Evolutionary conservation across 2,113 vertebrate genomes (phyloP), one percentile per base, ranked within the genome.

Genomic region (Trogon surrucura): DNA sequence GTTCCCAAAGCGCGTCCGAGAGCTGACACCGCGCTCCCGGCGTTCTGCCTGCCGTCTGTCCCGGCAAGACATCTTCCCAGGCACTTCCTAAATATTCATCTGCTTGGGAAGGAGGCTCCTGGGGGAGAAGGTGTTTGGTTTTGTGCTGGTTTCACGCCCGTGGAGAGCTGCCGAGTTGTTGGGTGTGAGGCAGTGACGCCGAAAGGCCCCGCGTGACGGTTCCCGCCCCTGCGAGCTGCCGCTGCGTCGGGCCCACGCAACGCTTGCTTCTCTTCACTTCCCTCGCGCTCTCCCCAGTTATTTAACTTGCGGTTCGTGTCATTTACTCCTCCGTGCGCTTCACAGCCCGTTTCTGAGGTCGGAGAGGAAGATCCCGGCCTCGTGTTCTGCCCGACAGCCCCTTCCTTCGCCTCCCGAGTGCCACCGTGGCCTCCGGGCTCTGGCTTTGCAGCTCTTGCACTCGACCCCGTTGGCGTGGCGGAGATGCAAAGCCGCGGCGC

Each of bases 251-350:
- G 30, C 83, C 73, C 60, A 23, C 10, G 2, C 16, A 26, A 6
- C 1, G 2, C 70, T 88, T 14, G 14, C 57, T 36, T 32, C 84
- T 84, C 78, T 51, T 60, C 30, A 74, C 85, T 67, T 79, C 74
- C 56, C 41, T 14, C 1, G 0, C 0, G 2, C 56, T 74, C n/a
- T 57, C 19, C 60, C 3, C 0, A 0, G 2, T 70, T 21, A 23
- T 45, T 67, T 38, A 50, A 8, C 72, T 84, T 71, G 60, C 85
- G 27, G 10, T 79, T 65, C 56, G 57, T 60, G 81, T 51, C 1
- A 27, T 81, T 69, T 38, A 75, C 64, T 88, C 62, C 78, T 71
- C 38, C 38, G 4, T 1, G 2, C 10, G 0, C 47, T 74, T 75
- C 57, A 12, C 38, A 34, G 78, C 51, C 48, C 22, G 8, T 62